phyloP scores from a whole-genome alignment of 2,113 vertebrate genomes.

The Charina bottae region DNA sequence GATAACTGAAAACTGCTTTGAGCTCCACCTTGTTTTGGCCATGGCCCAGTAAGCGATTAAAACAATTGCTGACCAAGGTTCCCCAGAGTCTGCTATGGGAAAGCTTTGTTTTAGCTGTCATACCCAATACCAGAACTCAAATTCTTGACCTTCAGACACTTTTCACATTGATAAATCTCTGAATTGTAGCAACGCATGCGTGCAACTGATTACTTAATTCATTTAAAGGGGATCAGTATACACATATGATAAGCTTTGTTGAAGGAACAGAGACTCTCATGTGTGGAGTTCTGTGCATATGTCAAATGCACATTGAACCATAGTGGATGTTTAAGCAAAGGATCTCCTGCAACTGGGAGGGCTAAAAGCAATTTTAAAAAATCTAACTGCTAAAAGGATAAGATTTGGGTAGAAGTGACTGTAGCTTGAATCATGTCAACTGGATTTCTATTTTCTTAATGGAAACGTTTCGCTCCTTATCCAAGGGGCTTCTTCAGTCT shows the following conservation, averaged over 20 bases:
- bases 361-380: background rate
- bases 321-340: background rate
- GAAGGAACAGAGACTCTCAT: background rate
- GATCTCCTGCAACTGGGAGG: background rate
- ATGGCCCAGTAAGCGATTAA: background rate
- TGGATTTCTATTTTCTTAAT: too few species aligned
- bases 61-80: background rate
- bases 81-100: background rate
- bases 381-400: background rate
- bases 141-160: background rate
- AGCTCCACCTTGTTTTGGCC: too few species aligned
- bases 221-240: background rate
- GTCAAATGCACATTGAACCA: background rate
- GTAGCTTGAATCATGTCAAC: too few species aligned
- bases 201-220: background rate
- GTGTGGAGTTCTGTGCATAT: too few species aligned
- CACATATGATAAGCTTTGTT: background rate
- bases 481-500: too few species aligned
- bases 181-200: background rate
- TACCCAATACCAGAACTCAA: background rate
- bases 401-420: too few species aligned
- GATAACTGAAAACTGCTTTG: background rate
- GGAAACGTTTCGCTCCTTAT: too few species aligned
- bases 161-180: background rate
- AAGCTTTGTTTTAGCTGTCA: background rate